Evolutionary conservation across 2,888 invertebrate genomes (phyloP).

Genomic region (Nephrotoma guestfalica): DNA sequence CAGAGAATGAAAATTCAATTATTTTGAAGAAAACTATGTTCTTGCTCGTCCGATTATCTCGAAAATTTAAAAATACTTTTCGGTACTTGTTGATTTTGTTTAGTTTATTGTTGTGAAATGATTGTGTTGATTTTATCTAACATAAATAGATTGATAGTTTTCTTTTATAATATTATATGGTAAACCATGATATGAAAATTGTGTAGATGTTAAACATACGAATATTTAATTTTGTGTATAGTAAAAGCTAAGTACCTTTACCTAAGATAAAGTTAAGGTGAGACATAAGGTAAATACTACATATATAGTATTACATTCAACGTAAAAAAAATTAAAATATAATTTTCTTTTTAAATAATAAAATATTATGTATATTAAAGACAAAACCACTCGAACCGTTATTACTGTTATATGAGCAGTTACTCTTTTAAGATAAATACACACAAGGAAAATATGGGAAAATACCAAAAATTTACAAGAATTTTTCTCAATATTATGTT

Average conservation of each 20-base stretch:
- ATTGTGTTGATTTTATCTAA: not conserved
- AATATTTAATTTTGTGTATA: not conserved
- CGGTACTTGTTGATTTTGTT: not conserved
- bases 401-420: not conserved
- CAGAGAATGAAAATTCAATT: conserved; percentile 6
- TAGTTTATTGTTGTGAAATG: not conserved
- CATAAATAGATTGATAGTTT: not conserved
- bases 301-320: not conserved
- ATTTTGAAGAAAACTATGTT: conserved; percentile 12
- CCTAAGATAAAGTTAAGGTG: not conserved
- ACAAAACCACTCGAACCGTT: not conserved
- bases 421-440: not conserved
- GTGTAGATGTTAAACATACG: not conserved
- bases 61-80: not conserved
- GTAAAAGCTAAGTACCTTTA: not conserved
- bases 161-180: not conserved
- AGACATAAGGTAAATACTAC: not conserved
- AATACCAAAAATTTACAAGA: not conserved
- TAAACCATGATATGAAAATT: not conserved
- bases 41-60: not conserved
- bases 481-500: not conserved
- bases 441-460: not conserved
- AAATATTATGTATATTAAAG: not conserved
- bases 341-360: not conserved
- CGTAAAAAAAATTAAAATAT: not conserved